Base-by-base conservation (phyloP, 2,113 vertebrate genomes). In the Vanacampus margaritifer region DNA sequence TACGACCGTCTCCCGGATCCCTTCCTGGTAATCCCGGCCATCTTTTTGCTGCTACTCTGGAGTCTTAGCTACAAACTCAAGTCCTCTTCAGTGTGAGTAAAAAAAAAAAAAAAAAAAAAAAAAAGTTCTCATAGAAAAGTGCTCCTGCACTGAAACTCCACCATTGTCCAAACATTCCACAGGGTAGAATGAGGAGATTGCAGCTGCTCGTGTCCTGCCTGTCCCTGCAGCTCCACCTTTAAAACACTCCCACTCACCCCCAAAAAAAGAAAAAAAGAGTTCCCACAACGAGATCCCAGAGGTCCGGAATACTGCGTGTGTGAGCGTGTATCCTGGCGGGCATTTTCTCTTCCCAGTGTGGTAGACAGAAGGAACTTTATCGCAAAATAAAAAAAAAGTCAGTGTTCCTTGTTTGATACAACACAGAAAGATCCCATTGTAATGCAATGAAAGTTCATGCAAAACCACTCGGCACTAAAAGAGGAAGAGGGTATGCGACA, bases 1-100 rank as follows among this genome's bases (percentile, higher is more conserved):
- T 98, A 98, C 0, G 94, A 94, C 37, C 92, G 93, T 92, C 95
- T 94, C 78, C 94, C 95, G 70, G 94, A 94, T 81, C 91, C 95
- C 92, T 95, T 98, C 89, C 95, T 94, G 78, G 90, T 90, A 82
- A 93, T 90, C 79, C 95, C 90, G 64, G 96, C 95, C 96, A 98
- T 98, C 87, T 57, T 57, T 57, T 32, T 19, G 11, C 74, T 89
- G 83, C 68, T 9, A n/a, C 57, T 59, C 68, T 16, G 3, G 41
- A 26, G 5, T 24, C 10, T 24, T 10, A 14, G 26, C 7, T 32
- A 3, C 54, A 19, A 43, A 24, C 14, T 45, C 21, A 67, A 71
- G 57, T 75, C 74, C 81, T 79, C 35, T 37, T 59, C 21, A 23
- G 51, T 1, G 23, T 26, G 59, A 61, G 41, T 26, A 37, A 23